These are phyloP conservation scores for Antedon mediterranea DNA, from an alignment of 53 echinoderm and acorn worm species.

Conservation along the genomic window DNA sequence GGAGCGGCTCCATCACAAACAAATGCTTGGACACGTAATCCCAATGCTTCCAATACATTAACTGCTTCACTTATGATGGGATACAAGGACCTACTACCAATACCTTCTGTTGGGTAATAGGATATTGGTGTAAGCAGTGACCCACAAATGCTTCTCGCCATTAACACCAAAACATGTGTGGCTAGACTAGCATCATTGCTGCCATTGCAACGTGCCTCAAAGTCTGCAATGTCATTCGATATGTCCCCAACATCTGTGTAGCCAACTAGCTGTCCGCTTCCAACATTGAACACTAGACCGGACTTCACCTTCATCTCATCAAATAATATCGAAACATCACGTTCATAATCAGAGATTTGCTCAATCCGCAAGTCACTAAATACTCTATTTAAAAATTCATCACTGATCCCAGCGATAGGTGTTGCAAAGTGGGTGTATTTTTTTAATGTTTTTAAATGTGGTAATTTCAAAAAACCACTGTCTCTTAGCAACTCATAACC, in stretches of 20 bases:
- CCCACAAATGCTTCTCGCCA: constrained; percentile 15
- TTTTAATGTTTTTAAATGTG: neutral
- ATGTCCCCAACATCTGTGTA: constrained; percentile 19
- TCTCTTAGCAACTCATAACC: neutral
- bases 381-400: neutral
- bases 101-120: constrained; percentile 12
- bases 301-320: neutral
- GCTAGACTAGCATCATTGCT: neutral
- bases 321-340: neutral
- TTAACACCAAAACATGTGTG: constrained; percentile 21
- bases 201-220: constrained; percentile 5
- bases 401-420: neutral
- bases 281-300: constrained; percentile 4
- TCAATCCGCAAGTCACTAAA: neutral
- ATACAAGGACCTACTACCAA: constrained; percentile 12
- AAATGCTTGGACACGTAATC: constrained; percentile 7
- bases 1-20: constrained; percentile 18
- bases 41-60: constrained; percentile 7
- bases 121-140: constrained; percentile 12
- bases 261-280: constrained; percentile 20
- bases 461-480: neutral
- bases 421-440: neutral
- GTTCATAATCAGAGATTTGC: neutral
- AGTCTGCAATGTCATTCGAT: constrained; percentile 13
- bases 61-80: constrained; percentile 13